Evolutionary conservation across 2,113 vertebrate genomes (phyloP).

Genomic region (Leptodactylus fuscus): DNA sequence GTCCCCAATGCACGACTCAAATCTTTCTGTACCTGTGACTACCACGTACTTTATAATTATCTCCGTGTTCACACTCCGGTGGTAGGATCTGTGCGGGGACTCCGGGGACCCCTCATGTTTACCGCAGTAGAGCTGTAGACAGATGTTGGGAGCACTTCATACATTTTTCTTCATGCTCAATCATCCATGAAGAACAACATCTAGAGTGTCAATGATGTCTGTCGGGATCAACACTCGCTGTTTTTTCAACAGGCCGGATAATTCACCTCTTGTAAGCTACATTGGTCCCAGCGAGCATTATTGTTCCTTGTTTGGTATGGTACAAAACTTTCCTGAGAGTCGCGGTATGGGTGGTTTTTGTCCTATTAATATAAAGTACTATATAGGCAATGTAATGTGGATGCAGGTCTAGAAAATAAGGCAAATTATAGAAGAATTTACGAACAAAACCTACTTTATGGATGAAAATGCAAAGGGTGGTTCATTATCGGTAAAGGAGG

Average conservation of each 20-base stretch:
- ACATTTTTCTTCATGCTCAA: conserved; percentile 24
- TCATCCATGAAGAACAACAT: conserved; percentile 56
- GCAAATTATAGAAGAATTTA: background rate
- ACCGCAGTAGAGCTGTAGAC: conserved; percentile 28
- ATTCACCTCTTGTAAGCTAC: background rate
- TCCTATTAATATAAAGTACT: too few species aligned
- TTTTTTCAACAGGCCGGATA: background rate
- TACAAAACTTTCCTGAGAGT: background rate
- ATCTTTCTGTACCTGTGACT: background rate
- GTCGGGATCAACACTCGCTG: conserved; percentile 8
- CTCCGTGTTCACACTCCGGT: background rate
- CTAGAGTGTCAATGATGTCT: conserved; percentile 45
- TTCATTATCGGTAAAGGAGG: too few species aligned
- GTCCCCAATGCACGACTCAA: background rate
- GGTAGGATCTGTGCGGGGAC: background rate
- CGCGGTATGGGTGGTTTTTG: background rate
- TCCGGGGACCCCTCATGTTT: conserved; percentile 9
- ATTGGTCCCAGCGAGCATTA: background rate
- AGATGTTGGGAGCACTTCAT: conserved; percentile 52
- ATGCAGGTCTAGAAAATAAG: background rate
- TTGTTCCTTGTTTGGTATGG: background rate
- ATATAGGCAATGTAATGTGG: background rate
- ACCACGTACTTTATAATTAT: background rate
- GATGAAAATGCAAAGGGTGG: too few species aligned
- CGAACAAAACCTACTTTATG: background rate